Evolutionary conservation across 2,888 invertebrate genomes (phyloP).

Genomic region (Terebella lapidaria): DNA sequence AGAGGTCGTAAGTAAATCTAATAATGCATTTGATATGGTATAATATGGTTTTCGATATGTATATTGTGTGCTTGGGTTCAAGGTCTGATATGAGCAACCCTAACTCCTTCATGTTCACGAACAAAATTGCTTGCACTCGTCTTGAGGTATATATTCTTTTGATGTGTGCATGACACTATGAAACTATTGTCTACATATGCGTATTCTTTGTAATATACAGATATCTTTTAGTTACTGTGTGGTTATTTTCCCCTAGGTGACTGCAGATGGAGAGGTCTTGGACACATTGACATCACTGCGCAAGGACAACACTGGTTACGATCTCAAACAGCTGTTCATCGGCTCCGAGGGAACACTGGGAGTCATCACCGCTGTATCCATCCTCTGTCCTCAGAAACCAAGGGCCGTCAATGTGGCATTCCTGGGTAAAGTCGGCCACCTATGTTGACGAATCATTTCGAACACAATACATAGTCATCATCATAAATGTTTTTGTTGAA

Average conservation of each 20-base stretch:
- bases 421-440: conserved; percentile 77
- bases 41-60: neutral
- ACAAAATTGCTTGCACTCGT: too few relatives aligned
- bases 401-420: conserved; percentile 80
- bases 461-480: too few relatives aligned
- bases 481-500: neutral
- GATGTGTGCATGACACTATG: too few relatives aligned
- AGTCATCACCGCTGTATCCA: conserved; percentile 83
- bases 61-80: neutral
- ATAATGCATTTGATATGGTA: neutral
- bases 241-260: too few relatives aligned
- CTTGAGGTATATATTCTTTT: too few relatives aligned
- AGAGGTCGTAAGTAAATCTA: conserved; percentile 68
- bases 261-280: conserved; percentile 61
- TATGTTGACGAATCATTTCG: too few relatives aligned
- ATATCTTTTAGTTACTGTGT: too few relatives aligned
- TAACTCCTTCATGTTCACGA: too few relatives aligned
- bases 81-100: too few relatives aligned
- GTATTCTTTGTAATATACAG: too few relatives aligned
- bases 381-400: conserved; percentile 83
- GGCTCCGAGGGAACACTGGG: conserved; percentile 97
- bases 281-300: conserved; percentile 80
- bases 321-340: conserved; percentile 91
- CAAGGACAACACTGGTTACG: conserved; percentile 97
- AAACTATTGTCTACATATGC: too few relatives aligned